Base-by-base conservation (phyloP, 92 coral and sea anemone genomes). In the Muricea muricata region DNA sequence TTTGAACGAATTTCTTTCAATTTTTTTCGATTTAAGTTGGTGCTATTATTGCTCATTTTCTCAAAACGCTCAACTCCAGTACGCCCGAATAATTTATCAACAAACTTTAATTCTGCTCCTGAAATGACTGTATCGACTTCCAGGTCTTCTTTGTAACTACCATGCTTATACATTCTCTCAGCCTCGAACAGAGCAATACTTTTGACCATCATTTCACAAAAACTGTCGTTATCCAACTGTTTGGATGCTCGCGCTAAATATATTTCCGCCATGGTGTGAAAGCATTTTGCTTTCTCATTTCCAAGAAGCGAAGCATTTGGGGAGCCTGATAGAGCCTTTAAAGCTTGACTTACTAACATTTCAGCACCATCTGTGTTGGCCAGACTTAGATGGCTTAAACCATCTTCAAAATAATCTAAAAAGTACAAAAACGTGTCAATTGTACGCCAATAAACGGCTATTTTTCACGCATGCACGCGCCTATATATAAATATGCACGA, bases 171-270 rank as follows among this genome's bases (percentile, higher is more conserved):
- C 10, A 75, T 24, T 75, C 80, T 33, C 41, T 75, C 80, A 2
- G 61, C 80, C 39, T 75, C 80, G 31, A 14, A 46, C 3, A 75
- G 55, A 75, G 61, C 80, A 25, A 75, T 48, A 40, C 80, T 75
- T 75, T 75, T 75, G 48, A 75, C 63, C 34, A 75, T 20, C 80
- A 47, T 75, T 75, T 75, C 80, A 75, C 63, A 75, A 75, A 75
- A 75, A 11, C 30, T 35, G 3, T 75, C 65, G 13, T 75, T 20
- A 13, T 21, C 26, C 26, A 75, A 1, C 26, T 75, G 63, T 14
- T 75, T 63, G 12, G 63, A 75, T 1, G 63, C 63, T n/a, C 80
- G 80, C 25, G 33, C 23, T 24, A 14, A 21, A 48, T 75, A 75
- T 5, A 75, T 3, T 46, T 47, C 37, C 45, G 80, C 80, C 80